phyloP scores from a whole-genome alignment of 1,140 invertebrate genomes.

The Drosophila pandora region DNA sequence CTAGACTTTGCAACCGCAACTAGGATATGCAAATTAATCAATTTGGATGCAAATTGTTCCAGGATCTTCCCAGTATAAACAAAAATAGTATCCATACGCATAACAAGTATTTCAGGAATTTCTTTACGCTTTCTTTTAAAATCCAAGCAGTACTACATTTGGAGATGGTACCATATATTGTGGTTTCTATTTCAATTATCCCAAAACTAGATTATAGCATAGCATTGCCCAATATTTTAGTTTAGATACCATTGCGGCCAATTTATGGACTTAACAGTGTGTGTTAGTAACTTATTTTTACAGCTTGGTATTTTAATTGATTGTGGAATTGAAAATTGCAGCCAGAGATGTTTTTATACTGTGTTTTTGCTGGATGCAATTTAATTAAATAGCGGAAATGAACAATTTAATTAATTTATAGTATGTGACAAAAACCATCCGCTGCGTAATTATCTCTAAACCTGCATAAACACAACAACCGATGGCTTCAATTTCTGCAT shows the following conservation, averaged over 20 bases:
- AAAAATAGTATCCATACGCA: background rate
- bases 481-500: slow-evolving; percentile 1
- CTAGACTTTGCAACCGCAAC: slow-evolving; percentile 38
- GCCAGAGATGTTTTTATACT: slow-evolving; percentile 4
- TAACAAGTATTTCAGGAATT: background rate
- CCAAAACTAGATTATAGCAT: too few relatives aligned
- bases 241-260: background rate
- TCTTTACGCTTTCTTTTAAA: background rate
- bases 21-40: slow-evolving; percentile 46
- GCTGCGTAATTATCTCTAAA: slow-evolving; percentile 25
- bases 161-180: too few relatives aligned
- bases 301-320: slow-evolving; percentile 65
- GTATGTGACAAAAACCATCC: slow-evolving; percentile 34
- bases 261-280: background rate
- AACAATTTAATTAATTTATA: slow-evolving; percentile 76
- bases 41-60: slow-evolving; percentile 37
- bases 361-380: slow-evolving; percentile 16
- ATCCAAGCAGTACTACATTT: too few relatives aligned
- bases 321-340: slow-evolving; percentile 47
- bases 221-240: background rate
- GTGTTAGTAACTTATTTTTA: slow-evolving; percentile 22
- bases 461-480: slow-evolving; percentile 15
- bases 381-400: slow-evolving; percentile 75
- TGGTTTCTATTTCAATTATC: too few relatives aligned
- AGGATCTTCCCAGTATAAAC: background rate